Evolutionary conservation across 2,888 invertebrate species (phyloP), one percentile per base, ranked within the genome.

Genomic region (Calameuta pallipes): DNA sequence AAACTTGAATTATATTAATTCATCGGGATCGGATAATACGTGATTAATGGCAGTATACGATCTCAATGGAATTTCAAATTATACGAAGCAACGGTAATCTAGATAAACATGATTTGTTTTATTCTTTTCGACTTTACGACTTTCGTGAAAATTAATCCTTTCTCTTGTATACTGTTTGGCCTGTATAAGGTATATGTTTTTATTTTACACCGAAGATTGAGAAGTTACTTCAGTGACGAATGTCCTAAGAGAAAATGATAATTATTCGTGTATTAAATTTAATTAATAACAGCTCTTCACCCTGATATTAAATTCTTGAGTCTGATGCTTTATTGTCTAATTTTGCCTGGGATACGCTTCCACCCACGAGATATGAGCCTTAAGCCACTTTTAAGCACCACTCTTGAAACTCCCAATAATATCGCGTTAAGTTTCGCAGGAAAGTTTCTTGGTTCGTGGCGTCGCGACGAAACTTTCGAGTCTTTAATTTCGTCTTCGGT

Each of bases 371-470:
- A 71, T 31, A 31, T 31, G 71, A 71, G 71, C 30, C 34, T 30
- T 71, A 30, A 71, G 30, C 71, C 34, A 71, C 71, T 71, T 71
- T 71, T 30, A 71, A 71, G 71, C 34, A 34, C 71, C 34, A 30
- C 71, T 71, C 34, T 15, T 33, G 71, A 71, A 71, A 71, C 30
- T 71, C 71, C 34, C 71, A 34, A 71, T 34, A 34, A 34, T 71
- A 71, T 71, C 30, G 71, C 34, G 34, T 71, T 71, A 71, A 71
- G 71, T 71, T 71, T 71, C 71, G 30, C 71, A 11, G 71, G 71
- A 71, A 71, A 71, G 31, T 71, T 71, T 71, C 71, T 71, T 71
- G 71, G 56, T 56, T 23, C 56, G 56, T 9, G 23, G 56, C 23
- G 56, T 56, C 56, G 23, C 56, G 56, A 56, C 23, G 56, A 56